Base-by-base conservation (phyloP, 2,888 invertebrate genomes). In the Yponomeuta cagnagella region DNA sequence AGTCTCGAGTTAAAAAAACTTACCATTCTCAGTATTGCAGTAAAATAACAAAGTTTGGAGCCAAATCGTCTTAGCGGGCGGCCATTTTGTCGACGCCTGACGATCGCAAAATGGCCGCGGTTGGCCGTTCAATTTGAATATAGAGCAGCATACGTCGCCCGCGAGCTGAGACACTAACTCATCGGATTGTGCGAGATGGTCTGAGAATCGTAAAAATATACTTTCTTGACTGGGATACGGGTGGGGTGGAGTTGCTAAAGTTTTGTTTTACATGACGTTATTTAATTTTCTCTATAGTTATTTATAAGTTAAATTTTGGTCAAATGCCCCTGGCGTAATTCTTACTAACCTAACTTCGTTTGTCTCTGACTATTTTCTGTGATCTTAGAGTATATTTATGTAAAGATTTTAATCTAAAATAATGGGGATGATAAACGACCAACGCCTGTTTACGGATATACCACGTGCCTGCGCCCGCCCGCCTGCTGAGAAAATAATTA, bases 91-190 rank as follows among this genome's bases (percentile, higher is more conserved):
- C 75, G 76, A 74, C 76, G 74, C 77, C 73, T 83, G 87, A 86
- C 83, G 83, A 87, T 85, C 82, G 86, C 88, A 90, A 89, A 90
- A 90, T 90, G 90, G 89, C 88, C 86, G 79, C 83, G 82, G 83
- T 82, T 77, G 81, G 82, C 80, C 83, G 86, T 90, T 88, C 89
- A 90, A 90, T 90, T 90, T 90, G 90, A 90, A 90, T 90, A 90
- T 90, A 90, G 88, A 90, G 84, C 89, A 90, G 90, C 90, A 90
- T 90, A 90, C 90, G 90, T 90, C 89, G 86, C 88, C 83, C 83
- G 86, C 85, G 89, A 85, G 85, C 87, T 82, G 79, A 79, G 85
- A 85, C 87, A 85, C 84, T 90, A 88, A 91, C 89, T 91, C 91
- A 91, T 91, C 89, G 90, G 90, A 91, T 90, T 89, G 86, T 81